A percentile compares a stretch with the other conserved stretches of the same genome.
Conservation (phyloP, 1,140 invertebrate species). For the Drosophila suzukii region DNA sequence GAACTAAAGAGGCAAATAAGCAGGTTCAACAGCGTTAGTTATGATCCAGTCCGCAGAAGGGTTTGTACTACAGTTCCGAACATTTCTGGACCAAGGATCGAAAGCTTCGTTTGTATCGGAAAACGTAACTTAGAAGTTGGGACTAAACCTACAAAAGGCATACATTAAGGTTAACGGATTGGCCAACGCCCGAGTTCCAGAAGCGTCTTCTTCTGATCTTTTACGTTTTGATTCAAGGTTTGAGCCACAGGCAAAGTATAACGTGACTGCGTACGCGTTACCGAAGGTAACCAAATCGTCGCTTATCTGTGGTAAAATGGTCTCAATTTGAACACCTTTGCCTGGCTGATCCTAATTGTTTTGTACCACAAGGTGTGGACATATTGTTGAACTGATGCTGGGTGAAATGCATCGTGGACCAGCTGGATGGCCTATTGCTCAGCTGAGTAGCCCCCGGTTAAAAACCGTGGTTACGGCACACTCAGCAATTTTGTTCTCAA, state of each 20-base stretch:
- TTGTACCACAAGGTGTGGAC: neutral
- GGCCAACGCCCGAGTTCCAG: neutral
- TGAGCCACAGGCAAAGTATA: neutral
- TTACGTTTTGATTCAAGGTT: neutral
- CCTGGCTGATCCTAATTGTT: slow-evolving; percentile 1
- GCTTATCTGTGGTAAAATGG: neutral
- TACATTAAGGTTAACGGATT: neutral
- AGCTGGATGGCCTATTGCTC: neutral
- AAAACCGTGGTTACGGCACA: too few species aligned
- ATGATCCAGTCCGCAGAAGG: too few species aligned
- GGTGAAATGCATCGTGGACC: slow-evolving; percentile 3
- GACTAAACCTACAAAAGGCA: neutral
- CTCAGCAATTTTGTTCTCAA: too few species aligned
- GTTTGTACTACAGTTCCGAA: too few species aligned
- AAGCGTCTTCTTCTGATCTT: neutral
- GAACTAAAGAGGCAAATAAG: too few species aligned
- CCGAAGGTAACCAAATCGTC: neutral
- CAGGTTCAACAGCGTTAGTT: too few species aligned
- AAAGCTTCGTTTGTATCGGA: too few species aligned
- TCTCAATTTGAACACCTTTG: too few species aligned
- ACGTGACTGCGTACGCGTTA: neutral
- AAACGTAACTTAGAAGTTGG: neutral
- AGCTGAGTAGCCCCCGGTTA: too few species aligned
- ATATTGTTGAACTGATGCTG: neutral
- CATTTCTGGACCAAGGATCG: too few species aligned